phyloP scores from a whole-genome alignment of 2,797 vertebrate genomes.

The Pangasius sanitwongsei region DNA sequence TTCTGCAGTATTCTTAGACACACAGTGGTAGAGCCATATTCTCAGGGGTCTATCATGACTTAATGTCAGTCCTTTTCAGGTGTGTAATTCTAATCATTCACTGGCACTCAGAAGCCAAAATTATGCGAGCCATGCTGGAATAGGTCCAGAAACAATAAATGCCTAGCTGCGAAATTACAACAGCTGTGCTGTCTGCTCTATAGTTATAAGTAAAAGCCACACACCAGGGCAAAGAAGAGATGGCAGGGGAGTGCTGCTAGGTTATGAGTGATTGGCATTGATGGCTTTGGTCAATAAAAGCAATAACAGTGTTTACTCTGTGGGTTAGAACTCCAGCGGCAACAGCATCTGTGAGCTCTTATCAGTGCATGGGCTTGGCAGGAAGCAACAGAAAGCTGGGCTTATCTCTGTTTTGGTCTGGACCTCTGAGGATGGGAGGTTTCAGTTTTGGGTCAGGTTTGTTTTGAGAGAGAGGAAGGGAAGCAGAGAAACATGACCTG shows the following conservation, averaged over 20 bases:
- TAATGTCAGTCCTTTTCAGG: slow-evolving; percentile 31
- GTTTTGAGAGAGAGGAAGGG: slow-evolving; percentile 46
- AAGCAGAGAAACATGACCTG: slow-evolving; percentile 46
- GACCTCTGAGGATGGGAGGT: slow-evolving; percentile 49
- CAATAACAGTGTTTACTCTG: slow-evolving; percentile 49
- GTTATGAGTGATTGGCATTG: slow-evolving; percentile 46
- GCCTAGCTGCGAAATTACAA: slow-evolving; percentile 29
- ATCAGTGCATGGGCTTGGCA: slow-evolving; percentile 59
- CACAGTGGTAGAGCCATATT: slow-evolving; percentile 27
- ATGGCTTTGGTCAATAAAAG: slow-evolving; percentile 52
- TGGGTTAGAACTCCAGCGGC: slow-evolving; percentile 51
- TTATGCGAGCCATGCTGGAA: slow-evolving; percentile 34
- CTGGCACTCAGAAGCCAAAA: slow-evolving; percentile 26
- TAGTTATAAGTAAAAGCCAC: slow-evolving; percentile 32
- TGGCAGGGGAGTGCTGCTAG: slow-evolving; percentile 34
- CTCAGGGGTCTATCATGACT: slow-evolving; percentile 26
- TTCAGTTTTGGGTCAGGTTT: slow-evolving; percentile 49
- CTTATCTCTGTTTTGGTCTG: slow-evolving; percentile 62
- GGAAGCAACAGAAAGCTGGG: slow-evolving; percentile 61
- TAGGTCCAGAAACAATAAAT: slow-evolving; percentile 35
- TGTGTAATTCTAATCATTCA: slow-evolving; percentile 34
- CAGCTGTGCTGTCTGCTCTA: slow-evolving; percentile 21
- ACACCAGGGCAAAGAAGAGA: slow-evolving; percentile 24
- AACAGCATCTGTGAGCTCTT: slow-evolving; percentile 51
- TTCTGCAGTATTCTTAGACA: not conserved